phyloP scores from a whole-genome alignment of 1,140 invertebrate species.

The Neodiprion lecontei region DNA sequence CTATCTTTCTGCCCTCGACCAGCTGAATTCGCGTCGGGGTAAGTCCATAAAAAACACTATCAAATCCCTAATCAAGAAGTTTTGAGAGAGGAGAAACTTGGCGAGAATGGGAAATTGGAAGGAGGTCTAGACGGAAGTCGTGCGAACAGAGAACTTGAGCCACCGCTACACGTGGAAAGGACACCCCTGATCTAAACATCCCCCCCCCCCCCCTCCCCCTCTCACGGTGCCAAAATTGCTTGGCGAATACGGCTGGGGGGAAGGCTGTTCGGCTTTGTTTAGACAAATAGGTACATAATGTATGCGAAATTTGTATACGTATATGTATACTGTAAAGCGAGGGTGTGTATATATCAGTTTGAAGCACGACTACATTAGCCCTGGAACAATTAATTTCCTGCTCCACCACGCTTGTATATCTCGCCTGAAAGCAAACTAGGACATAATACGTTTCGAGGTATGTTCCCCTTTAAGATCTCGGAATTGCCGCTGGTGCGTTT shows the following conservation, averaged over 20 bases:
- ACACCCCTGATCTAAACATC: neutral
- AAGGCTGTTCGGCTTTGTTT: neutral
- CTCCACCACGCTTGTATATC: neutral
- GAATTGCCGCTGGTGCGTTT: too few relatives aligned
- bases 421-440: neutral
- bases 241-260: neutral
- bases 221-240: neutral
- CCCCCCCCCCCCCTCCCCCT: neutral
- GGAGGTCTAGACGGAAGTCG: neutral
- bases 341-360: neutral
- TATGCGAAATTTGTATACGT: slow-evolving; percentile 5
- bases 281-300: neutral
- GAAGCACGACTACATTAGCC: neutral
- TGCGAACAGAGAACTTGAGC: neutral
- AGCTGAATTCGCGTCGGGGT: slow-evolving; percentile 17
- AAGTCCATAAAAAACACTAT: slow-evolving; percentile 33
- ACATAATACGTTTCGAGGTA: neutral
- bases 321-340: neutral
- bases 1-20: too few relatives aligned
- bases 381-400: slow-evolving; percentile 3
- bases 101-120: neutral
- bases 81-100: slow-evolving; percentile 13
- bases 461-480: too few relatives aligned
- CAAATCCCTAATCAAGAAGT: slow-evolving; percentile 41
- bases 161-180: neutral